Percentiles rank a stretch among this genome's conserved stretches.
phyloP scores from a whole-genome alignment of 92 coral and sea anemone species.

The Zoanthus sansibaricus region DNA sequence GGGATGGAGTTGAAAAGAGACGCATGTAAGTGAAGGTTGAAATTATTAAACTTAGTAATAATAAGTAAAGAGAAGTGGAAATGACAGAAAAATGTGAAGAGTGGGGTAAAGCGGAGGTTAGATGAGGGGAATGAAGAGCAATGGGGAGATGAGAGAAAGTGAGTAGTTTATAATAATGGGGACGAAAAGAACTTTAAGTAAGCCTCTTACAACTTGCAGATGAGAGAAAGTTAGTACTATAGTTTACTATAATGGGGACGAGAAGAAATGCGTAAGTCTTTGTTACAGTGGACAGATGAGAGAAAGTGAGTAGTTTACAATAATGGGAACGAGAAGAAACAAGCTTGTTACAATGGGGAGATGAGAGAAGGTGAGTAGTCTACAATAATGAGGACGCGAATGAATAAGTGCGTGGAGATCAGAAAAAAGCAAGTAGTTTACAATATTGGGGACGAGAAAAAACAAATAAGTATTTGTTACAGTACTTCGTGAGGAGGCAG shows the following conservation, averaged over 20 bases:
- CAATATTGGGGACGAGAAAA: background rate
- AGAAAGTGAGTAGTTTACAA: no score
- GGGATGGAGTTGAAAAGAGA: background rate
- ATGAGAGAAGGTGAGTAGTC: background rate
- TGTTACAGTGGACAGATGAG: no score
- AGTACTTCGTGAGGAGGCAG: constrained; percentile 75
- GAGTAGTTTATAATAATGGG: background rate
- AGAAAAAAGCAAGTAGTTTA: no score
- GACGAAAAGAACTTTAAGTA: no score
- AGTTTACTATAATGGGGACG: background rate
- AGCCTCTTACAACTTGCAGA: background rate
- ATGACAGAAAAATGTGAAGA: background rate
- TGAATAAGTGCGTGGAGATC: no score
- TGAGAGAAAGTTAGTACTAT: no score
- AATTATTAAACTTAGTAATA: background rate
- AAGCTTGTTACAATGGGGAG: background rate
- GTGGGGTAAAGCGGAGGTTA: background rate
- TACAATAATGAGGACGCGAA: no score
- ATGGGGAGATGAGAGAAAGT: background rate
- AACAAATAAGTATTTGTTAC: background rate
- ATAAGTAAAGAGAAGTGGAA: background rate
- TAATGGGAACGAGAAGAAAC: no score
- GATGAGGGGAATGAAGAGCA: background rate
- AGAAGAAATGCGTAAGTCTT: background rate
- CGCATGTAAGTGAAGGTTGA: background rate